These are phyloP conservation scores for Engystomops pustulosus DNA, from an alignment of 2,113 vertebrate genomes.

Conservation along the genomic window DNA sequence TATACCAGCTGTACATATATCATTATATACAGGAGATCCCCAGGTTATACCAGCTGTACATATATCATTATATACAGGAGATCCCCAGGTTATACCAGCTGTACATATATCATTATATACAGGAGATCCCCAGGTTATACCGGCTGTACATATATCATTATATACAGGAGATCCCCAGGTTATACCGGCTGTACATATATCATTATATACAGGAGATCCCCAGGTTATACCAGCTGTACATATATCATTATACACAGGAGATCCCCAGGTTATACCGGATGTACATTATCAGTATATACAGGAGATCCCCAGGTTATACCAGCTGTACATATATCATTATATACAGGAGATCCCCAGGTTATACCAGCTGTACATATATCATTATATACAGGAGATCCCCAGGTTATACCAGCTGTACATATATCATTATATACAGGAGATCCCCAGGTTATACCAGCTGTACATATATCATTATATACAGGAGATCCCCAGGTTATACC, in stretches of 20 bases:
- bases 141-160: too few relatives aligned
- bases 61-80: too few relatives aligned
- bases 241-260: too few relatives aligned
- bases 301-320: neutral
- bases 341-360: neutral
- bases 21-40: neutral
- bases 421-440: neutral
- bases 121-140: too few relatives aligned
- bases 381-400: neutral
- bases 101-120: too few relatives aligned
- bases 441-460: neutral
- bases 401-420: neutral
- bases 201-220: neutral
- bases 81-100: too few relatives aligned
- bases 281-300: too few relatives aligned
- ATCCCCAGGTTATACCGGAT: too few relatives aligned
- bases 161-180: neutral
- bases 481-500: neutral
- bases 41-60: too few relatives aligned
- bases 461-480: slow-evolving; percentile 11
- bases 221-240: too few relatives aligned
- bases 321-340: neutral
- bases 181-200: too few relatives aligned
- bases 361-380: neutral
- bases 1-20: too few relatives aligned